These are phyloP conservation scores for Agriopis leucophaearia DNA, from an alignment of 2,888 invertebrate genomes.

Conservation along the genomic window DNA sequence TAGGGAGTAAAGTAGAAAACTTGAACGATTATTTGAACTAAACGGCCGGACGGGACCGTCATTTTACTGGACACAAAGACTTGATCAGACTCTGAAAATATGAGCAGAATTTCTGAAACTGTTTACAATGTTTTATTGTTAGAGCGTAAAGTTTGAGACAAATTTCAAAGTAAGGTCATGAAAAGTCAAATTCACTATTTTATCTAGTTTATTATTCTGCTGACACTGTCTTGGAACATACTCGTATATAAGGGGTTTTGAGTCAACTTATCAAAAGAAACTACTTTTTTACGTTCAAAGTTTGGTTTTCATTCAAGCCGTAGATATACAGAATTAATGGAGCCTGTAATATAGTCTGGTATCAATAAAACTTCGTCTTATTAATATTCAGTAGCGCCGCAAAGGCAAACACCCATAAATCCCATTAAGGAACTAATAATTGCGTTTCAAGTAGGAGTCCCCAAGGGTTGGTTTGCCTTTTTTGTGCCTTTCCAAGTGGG, in stretches of 20 bases:
- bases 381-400: conserved; percentile 51
- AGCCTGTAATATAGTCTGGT: conserved; percentile 26
- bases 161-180: background rate
- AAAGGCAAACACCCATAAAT: conserved; percentile 55
- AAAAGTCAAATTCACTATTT: background rate
- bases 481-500: conserved; percentile 64
- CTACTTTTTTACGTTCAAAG: background rate
- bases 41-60: conserved; percentile 22
- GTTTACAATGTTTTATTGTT: conserved; percentile 9
- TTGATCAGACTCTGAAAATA: conserved; percentile 13
- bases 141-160: background rate
- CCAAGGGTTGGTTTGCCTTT: conserved; percentile 56
- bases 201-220: too few relatives aligned
- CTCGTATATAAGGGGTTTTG: background rate
- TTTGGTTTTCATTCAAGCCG: background rate
- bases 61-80: conserved; percentile 15
- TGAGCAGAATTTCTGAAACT: conserved; percentile 19
- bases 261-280: background rate
- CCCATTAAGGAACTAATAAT: conserved; percentile 69
- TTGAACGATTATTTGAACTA: conserved; percentile 47
- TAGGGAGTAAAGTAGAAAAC: conserved; percentile 41
- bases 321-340: conserved; percentile 20
- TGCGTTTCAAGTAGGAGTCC: conserved; percentile 64
- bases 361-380: conserved; percentile 41
- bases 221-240: background rate